phyloP scores from a whole-genome alignment of 2,113 vertebrate genomes.

The Thamnaconus septentrionalis region DNA sequence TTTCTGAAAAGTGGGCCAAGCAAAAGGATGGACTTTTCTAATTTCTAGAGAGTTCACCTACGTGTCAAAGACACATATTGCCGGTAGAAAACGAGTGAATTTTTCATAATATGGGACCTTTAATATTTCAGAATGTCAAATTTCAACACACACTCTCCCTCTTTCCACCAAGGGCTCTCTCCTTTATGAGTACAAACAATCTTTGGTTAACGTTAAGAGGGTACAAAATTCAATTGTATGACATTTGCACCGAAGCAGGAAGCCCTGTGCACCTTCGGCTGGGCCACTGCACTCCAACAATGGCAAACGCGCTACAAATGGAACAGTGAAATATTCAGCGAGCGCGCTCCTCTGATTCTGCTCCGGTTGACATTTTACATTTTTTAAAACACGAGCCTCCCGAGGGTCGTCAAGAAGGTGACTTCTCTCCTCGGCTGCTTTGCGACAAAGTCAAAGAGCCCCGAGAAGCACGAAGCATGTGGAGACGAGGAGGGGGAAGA shows the following conservation, averaged over 20 bases:
- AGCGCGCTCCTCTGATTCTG: slow-evolving; percentile 42
- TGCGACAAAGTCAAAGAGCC: slow-evolving; percentile 55
- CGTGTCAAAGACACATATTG: too few species aligned
- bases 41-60: too few species aligned
- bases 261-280: slow-evolving; percentile 25
- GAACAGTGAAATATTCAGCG: slow-evolving; percentile 39
- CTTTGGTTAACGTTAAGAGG: too few species aligned
- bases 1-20: too few species aligned
- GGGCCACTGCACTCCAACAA: slow-evolving; percentile 40
- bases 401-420: slow-evolving; percentile 58
- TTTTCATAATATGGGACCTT: too few species aligned
- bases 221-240: too few species aligned
- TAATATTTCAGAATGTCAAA: too few species aligned
- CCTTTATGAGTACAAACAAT: too few species aligned
- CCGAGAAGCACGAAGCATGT: slow-evolving; percentile 52
- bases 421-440: slow-evolving; percentile 48
- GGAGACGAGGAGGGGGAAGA: slow-evolving; percentile 33
- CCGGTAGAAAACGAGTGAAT: too few species aligned
- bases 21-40: too few species aligned
- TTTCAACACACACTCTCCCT: too few species aligned
- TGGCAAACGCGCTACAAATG: slow-evolving; percentile 45
- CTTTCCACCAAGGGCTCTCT: too few species aligned
- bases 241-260: neutral
- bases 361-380: slow-evolving; percentile 50
- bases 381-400: slow-evolving; percentile 59